Conservation (phyloP, 2,797 vertebrate genomes). For the Chaenodraco wilsoni region DNA sequence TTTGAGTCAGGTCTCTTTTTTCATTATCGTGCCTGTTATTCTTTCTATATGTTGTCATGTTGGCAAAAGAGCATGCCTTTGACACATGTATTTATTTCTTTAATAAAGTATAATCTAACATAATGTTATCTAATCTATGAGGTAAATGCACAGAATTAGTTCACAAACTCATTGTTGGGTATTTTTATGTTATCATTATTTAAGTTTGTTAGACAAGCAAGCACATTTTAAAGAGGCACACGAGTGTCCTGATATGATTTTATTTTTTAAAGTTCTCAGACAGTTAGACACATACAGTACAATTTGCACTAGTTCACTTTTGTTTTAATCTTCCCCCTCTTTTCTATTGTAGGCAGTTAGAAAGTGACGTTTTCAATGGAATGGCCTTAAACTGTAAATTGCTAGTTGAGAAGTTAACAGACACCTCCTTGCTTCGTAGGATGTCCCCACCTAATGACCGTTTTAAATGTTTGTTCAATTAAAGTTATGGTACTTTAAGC, state of each 20-base stretch:
- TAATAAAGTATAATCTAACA: too few species aligned
- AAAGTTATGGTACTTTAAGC: background rate
- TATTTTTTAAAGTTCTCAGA: too few species aligned
- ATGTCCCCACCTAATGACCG: background rate
- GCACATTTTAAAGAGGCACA: too few species aligned
- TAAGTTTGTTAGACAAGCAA: too few species aligned
- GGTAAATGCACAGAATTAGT: too few species aligned
- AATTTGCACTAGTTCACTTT: too few species aligned
- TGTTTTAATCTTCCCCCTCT: too few species aligned
- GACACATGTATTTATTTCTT: too few species aligned
- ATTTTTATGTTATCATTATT: background rate
- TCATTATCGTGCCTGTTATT: background rate
- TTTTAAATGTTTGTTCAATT: background rate
- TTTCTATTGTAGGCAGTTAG: too few species aligned
- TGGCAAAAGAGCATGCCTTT: background rate
- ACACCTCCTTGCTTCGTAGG: background rate
- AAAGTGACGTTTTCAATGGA: background rate
- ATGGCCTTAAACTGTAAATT: background rate
- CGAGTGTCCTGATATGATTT: background rate
- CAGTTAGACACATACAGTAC: rapidly evolving
- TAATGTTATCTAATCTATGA: too few species aligned
- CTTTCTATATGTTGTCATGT: slow-evolving; percentile 7
- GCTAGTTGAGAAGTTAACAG: background rate
- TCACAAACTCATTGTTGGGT: background rate
- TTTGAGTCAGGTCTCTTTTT: slow-evolving; percentile 1